Evolutionary conservation across 1,140 invertebrate genomes (phyloP).

Genomic region (Aphelinus atriplicis): DNA sequence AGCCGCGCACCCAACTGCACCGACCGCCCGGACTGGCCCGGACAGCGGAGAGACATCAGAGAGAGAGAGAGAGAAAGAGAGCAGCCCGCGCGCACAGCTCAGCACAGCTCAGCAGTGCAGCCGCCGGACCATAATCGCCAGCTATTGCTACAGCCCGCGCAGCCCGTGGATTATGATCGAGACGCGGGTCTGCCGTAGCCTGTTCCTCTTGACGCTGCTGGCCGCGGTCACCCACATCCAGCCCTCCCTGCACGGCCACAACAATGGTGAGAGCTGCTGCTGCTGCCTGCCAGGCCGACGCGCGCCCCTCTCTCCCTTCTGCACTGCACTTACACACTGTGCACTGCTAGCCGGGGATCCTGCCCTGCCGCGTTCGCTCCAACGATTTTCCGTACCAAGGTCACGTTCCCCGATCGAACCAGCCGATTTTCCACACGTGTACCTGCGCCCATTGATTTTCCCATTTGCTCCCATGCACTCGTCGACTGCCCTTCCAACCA

Average conservation of each 20-base stretch:
- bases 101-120: not conserved
- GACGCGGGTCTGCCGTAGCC: slow-evolving; percentile 57
- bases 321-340: too few relatives aligned
- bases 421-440: too few relatives aligned
- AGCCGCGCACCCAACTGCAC: too few relatives aligned
- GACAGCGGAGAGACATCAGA: not conserved
- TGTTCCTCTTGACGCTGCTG: slow-evolving; percentile 60
- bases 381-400: too few relatives aligned
- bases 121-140: not conserved
- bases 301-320: not conserved
- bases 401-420: too few relatives aligned
- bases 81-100: not conserved
- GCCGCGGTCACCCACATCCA: slow-evolving; percentile 58
- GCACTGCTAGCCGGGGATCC: too few relatives aligned
- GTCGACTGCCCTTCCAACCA: too few relatives aligned
- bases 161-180: slow-evolving; percentile 58
- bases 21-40: too few relatives aligned
- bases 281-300: not conserved
- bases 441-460: too few relatives aligned
- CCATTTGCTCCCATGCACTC: too few relatives aligned
- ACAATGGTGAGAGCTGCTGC: slow-evolving; percentile 58
- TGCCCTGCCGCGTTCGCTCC: too few relatives aligned
- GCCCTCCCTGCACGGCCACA: slow-evolving; percentile 62
- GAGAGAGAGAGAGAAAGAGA: not conserved
- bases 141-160: not conserved